Evolutionary conservation across 2,888 invertebrate genomes (phyloP).

Genomic region (Lacanobia wlatinum): DNA sequence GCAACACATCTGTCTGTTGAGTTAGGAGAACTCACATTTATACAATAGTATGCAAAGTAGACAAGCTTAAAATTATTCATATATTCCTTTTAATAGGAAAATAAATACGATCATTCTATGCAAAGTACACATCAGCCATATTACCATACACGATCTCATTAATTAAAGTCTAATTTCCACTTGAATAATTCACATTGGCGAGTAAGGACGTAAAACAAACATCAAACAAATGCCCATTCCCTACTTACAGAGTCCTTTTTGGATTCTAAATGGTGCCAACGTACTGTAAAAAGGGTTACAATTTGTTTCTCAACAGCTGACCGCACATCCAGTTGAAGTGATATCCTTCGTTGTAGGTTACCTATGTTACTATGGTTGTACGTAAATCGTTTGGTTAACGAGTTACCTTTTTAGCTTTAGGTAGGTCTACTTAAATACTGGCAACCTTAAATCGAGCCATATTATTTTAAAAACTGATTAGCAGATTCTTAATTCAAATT

Average conservation of each 20-base stretch:
- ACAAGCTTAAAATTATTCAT: background rate
- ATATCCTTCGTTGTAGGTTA: conserved; percentile 2
- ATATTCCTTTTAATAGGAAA: background rate
- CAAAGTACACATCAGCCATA: conserved; percentile 6
- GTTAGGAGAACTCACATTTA: no score
- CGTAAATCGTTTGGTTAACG: no score
- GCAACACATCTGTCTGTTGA: no score
- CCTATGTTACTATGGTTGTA: background rate
- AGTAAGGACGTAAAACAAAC: conserved; percentile 45
- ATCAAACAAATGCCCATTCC: conserved; percentile 29
- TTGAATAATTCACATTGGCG: conserved; percentile 36
- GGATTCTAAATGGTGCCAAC: conserved; percentile 40
- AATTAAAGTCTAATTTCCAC: conserved; percentile 25
- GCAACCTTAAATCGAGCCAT: no score
- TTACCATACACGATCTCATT: background rate
- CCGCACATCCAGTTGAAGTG: conserved; percentile 41
- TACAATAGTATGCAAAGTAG: no score
- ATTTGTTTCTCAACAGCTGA: conserved; percentile 54
- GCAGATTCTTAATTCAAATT: no score
- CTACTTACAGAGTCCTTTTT: conserved; percentile 42
- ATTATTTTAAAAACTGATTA: no score
- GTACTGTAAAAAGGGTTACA: conserved; percentile 46
- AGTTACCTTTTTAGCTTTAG: no score
- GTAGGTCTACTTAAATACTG: no score
- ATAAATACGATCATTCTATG: background rate